Evolutionary conservation across 1,140 invertebrate genomes (phyloP), one percentile per base, ranked within the genome.

Genomic region (Pemphigus obesinymphae): DNA sequence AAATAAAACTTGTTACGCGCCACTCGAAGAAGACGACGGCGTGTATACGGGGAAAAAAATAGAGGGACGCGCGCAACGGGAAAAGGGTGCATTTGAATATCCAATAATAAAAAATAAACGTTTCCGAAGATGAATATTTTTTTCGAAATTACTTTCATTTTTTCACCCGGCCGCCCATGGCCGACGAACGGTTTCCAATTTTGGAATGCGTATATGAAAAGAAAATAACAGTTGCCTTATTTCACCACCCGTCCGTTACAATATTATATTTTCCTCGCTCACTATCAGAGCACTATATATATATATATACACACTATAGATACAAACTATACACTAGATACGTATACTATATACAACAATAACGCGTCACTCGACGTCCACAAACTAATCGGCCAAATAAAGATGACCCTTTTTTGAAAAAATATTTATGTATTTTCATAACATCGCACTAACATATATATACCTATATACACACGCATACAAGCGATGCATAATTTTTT

Each of bases 41-140:
- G 10, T n/a, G 48, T 20, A 20, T 10, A 34, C 34, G 11, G 13
- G 0, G 15, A 34, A 10, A n/a, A 31, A 20, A 7, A 13, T 48
- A 31, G 34, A 40, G 10, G 34, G 20, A 68, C 5, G 17, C 61
- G 5, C 31, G 34, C 23, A 43, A 45, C 23, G 70, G n/a, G 31
- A 73, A 61, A 43, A 20, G 53, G 31, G 53, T 43, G 76, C 53
- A 80, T 80, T 80, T 80, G 76, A 80, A 80, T 80, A 80, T 80
- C 76, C 55, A 80, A 80, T 80, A 80, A 80, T 63, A 80, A 80
- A 78, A 80, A 63, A 80, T 80, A 80, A 80, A 80, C 55, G 76
- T 80, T 80, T 80, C 76, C 55, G 53, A 61, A 80, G 76, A 80
- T 80, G 76, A 37, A 80, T 80, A 80, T 61, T 80, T 63, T 80